phyloP scores from a whole-genome alignment of 1,140 invertebrate species.

The Drosophila bipectinata region DNA sequence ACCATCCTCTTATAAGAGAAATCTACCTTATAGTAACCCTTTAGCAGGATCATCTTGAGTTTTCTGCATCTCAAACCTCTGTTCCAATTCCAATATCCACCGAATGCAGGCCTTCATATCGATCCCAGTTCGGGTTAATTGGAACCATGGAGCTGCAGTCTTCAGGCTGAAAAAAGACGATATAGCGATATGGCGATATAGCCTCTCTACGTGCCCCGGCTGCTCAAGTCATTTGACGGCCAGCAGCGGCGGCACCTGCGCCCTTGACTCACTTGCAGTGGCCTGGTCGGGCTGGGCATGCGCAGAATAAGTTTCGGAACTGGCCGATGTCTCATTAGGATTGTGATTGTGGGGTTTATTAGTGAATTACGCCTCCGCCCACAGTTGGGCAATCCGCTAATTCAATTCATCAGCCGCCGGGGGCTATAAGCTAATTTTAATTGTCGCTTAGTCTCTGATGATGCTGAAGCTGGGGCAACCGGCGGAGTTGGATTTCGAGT shows the following conservation, averaged over 20 bases:
- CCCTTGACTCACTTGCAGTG: conserved; percentile 74
- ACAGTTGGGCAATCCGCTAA: conserved; percentile 40
- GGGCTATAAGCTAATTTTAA: conserved; percentile 45
- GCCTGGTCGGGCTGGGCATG: conserved; percentile 51
- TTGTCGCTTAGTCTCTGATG: conserved; percentile 15
- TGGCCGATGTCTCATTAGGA: conserved; percentile 34
- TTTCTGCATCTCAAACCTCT: no score
- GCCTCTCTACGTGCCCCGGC: conserved; percentile 54
- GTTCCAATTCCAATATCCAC: no score
- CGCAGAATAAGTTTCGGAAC: conserved; percentile 55
- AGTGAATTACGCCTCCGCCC: conserved; percentile 46
- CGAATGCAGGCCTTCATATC: neutral
- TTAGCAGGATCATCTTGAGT: no score
- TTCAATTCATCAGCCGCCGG: conserved; percentile 43
- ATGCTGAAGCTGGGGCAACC: neutral
- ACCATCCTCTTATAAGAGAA: no score
- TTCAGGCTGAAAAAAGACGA: conserved; percentile 28
- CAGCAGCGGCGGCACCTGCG: conserved; percentile 49
- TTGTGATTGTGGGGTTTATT: conserved; percentile 30
- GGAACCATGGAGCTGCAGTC: neutral
- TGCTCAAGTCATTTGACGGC: conserved; percentile 52
- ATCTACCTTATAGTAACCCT: no score
- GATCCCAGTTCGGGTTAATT: neutral
- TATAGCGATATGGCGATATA: conserved; percentile 6
- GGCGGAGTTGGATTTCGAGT: neutral